Evolutionary conservation across 2,113 vertebrate genomes (phyloP), one percentile per base, ranked within the genome.

Genomic region (Myodes glareolus): DNA sequence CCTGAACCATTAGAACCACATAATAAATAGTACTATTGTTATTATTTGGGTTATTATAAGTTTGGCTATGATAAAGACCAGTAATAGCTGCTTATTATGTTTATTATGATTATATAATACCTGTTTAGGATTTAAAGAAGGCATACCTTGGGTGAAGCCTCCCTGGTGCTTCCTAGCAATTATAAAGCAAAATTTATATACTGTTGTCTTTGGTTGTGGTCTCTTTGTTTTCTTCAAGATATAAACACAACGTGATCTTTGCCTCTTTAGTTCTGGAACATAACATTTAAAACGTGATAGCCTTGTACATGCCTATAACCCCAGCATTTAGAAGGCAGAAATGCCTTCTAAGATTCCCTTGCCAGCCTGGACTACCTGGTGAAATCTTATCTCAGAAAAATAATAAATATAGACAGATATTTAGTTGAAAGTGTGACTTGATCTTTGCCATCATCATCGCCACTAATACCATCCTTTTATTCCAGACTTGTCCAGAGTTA

Each of bases 161-260:
- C 55, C 21, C 42, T 61, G 14, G 33, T 19, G 27, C 89, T 93
- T 42, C 80, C 19, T 13, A 63, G 88, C 27, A 80, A 87, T 90
- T 93, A 75, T 4, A 93, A 52, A 21, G 8, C 89, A 85, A 88
- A 72, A 52, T 92, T 90, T 36, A 77, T 45, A 80, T 27, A 90
- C 47, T 92, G n/a, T 63, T 86, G 52, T 50, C 89, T 36, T 92
- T 93, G 50, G 12, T 81, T 85, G 65, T 84, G 63, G 63, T 78
- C 52, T 90, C 52, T 96, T 72, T 73, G 86, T 97, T 96, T 78
- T 97, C 50, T 93, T 94, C 63, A 94, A 77, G 91, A 92, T 76
- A 76, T 95, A 92, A 96, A 68, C 90, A 19, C 88, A 61, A 92
- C 81, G 29, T 81, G 78, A 92, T 81, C 63, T 39, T 90, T 94